Conservation (phyloP, 2,113 vertebrate species). For the Planiliza haematocheilus region DNA sequence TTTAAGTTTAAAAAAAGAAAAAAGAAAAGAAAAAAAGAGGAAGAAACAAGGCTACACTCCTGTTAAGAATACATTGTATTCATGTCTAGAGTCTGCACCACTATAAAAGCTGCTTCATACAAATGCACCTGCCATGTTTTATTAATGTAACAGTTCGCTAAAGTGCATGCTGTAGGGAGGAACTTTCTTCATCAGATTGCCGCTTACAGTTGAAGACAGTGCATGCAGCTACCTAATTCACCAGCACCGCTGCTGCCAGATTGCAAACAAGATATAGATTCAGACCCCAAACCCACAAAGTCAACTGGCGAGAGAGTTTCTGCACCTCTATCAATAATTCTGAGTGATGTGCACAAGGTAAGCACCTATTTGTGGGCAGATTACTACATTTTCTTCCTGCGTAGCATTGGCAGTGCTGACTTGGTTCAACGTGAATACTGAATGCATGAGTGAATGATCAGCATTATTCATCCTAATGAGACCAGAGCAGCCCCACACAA, state of each 20-base stretch:
- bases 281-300: background rate
- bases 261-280: background rate
- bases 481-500: background rate
- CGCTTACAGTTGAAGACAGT: conserved; percentile 4
- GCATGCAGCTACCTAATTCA: background rate
- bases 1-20: too few species aligned
- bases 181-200: conserved; percentile 8
- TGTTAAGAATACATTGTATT: background rate
- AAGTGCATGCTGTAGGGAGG: background rate
- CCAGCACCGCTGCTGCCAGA: background rate
- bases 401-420: background rate
- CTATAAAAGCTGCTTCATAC: background rate
- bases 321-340: conserved; percentile 27
- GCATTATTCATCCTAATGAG: background rate
- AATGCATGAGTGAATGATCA: background rate
- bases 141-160: background rate
- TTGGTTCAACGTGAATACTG: background rate
- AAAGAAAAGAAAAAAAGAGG: too few species aligned
- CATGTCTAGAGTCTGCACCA: background rate
- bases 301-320: background rate
- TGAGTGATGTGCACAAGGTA: background rate
- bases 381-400: background rate
- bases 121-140: background rate
- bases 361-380: background rate
- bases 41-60: background rate